Evolutionary conservation across 2,113 vertebrate genomes (phyloP), one percentile per base, ranked within the genome.

Genomic region (Alethe diademata): DNA sequence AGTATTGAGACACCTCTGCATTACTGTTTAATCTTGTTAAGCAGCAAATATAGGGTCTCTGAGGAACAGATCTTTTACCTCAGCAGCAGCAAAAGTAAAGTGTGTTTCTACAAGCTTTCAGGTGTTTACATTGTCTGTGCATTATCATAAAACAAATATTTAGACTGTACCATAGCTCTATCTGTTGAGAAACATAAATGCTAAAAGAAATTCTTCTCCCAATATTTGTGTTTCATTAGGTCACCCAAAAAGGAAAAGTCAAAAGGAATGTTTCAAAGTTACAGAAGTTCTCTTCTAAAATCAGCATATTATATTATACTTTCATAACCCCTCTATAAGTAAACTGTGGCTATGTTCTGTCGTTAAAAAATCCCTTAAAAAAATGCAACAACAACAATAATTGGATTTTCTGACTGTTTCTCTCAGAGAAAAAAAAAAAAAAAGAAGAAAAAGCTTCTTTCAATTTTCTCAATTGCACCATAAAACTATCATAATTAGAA

Each of bases 61-160:
- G 90, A 95, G 78, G 74, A 93, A 22, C 71, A 95, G 88, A 86
- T 53, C 92, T 74, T 97, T 90, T 51, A 86, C 92, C 67, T 90
- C 86, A 88, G 95, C 86, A 88, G 80, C 86, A 86, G 82, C 86
- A 92, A 96, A 88, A 78, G 82, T 51, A 91, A 64, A 58, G 83
- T 87, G 50, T 93, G 78, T 85, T 96, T 93, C 81, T 89, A 87
- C 92, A 94, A 96, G 94, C 92, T 83, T 70, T 75, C 85, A 93
- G 92, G 88, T 96, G 75, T 95, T 96, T 96, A 96, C 90, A 95
- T 71, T 96, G 92, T 95, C 94, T 94, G 72, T 93, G 88, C 76
- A 92, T 96, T 96, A 95, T 96, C 94, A 92, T 88, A 94, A 95
- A 95, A 51, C 95, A 95, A 97, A 96, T 94, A 94, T 94, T 95